phyloP scores from a whole-genome alignment of 2,797 vertebrate species.

The Acrossocheilus wenchowensis region DNA sequence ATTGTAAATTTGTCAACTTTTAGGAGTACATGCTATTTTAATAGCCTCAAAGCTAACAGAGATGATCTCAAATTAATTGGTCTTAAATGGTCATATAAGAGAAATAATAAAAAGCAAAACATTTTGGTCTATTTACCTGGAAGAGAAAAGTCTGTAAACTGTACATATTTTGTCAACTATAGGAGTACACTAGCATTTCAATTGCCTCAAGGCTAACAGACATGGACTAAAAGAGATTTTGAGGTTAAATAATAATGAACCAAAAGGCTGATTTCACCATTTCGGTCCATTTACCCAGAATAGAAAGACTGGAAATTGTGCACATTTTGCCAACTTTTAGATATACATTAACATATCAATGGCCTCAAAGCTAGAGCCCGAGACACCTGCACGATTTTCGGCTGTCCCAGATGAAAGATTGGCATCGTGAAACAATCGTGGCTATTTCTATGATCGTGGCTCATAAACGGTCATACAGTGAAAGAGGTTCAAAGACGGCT shows the following conservation, averaged over 20 bases:
- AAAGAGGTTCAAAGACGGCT: neutral
- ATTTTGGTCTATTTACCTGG: neutral
- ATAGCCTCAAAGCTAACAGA: neutral
- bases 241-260: neutral
- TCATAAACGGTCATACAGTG: neutral
- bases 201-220: neutral
- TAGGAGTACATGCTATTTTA: neutral
- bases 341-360: neutral
- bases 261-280: neutral
- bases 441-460: neutral
- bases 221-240: neutral
- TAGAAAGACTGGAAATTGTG: neutral
- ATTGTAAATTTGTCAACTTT: neutral
- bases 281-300: neutral
- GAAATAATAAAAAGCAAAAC: no score
- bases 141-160: neutral
- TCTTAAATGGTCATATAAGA: neutral
- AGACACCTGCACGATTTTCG: no score
- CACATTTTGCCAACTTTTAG: neutral
- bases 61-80: neutral
- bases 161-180: neutral
- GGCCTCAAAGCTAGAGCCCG: neutral
- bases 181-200: neutral
- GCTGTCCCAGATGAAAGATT: no score
- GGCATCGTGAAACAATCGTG: no score